Percentiles rank a stretch among this genome's conserved stretches.
These are phyloP conservation scores for Phyllotis vaccarum DNA, from an alignment of 2,797 vertebrate genomes.

Conservation along the genomic window DNA sequence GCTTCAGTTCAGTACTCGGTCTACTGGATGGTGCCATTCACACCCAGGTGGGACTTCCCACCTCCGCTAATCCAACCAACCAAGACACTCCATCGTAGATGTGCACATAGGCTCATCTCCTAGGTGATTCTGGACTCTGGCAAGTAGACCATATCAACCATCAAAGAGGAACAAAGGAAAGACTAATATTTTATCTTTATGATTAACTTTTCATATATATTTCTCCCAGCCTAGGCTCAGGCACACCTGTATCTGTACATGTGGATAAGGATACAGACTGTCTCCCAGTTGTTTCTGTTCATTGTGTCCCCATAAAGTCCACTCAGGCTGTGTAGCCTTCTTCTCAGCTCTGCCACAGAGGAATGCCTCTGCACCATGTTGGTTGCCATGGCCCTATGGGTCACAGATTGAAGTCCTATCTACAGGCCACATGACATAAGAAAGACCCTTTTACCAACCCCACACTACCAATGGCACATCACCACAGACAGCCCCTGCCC, in stretches of 20 bases:
- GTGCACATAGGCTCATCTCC: not conserved
- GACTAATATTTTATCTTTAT: not conserved
- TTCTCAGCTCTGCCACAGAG: not conserved
- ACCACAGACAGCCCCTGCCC: no score
- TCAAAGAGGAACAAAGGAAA: not conserved
- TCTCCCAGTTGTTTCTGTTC: not conserved
- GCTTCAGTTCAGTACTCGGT: not conserved
- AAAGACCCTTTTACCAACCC: no score
- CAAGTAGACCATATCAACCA: no score
- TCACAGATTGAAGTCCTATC: not conserved
- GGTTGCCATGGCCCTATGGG: not conserved
- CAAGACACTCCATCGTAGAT: not conserved
- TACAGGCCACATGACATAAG: not conserved
- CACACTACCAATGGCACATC: not conserved
- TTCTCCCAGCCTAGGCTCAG: not conserved
- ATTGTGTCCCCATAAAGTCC: fast-evolving
- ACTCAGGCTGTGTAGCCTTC: not conserved
- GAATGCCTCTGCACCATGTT: no score
- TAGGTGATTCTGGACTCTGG: not conserved
- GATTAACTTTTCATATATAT: not conserved
- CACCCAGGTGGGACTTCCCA: not conserved
- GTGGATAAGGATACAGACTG: not conserved
- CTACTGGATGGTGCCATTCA: no score
- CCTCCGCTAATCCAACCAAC: not conserved
- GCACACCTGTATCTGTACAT: not conserved